Base-by-base conservation (phyloP, 2,888 invertebrate genomes). In the Phytoseiulus persimilis region DNA sequence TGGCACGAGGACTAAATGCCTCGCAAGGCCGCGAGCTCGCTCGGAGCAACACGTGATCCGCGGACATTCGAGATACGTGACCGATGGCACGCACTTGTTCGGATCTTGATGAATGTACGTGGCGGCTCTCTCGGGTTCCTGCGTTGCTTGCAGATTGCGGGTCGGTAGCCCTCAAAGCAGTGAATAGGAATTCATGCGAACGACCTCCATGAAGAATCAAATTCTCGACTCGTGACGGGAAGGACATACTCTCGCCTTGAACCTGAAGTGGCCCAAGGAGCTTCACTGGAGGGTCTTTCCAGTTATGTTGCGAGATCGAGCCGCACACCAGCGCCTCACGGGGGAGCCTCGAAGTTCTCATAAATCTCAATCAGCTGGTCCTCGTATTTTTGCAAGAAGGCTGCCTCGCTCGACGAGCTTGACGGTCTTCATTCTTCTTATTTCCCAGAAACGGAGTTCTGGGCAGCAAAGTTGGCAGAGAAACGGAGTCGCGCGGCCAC, bases 41-140 rank as follows among this genome's bases (percentile, higher is more conserved):
- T 65, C 2, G 65, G 65, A 65, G 65, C 65, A 65, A 65, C 28
- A 65, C 65, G 65, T 65, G 65, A 65, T 65, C 65, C 65, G 18
- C 65, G 65, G 65, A 18, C 28, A 65, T 65, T 39, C 2, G 65
- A 23, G 65, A 28, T 65, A 65, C 65, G 65, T 65, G 65, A 65
- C 65, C 65, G 18, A 65, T 65, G 28, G 65, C 5, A 65, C 28
- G 65, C 18, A 65, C 65, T 65, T 65, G 65, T 65, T 65, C 28
- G 65, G 65, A 65, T 65, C 65, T 65, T 65, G 65, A 65, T 65
- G 65, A 65, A 65, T 65, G 65, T 65, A 65, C 65, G 65, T 65
- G 65, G 65, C 65, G 28, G 9, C 18, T 23, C 65, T 14, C 65
- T 65, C 65, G 14, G 65, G 23, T 28, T 65, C 11, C 28, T 65